Percentiles rank a stretch among this genome's conserved stretches.
Evolutionary conservation across 2,113 vertebrate genomes (phyloP).

Genomic region (Cromileptes altivelis): DNA sequence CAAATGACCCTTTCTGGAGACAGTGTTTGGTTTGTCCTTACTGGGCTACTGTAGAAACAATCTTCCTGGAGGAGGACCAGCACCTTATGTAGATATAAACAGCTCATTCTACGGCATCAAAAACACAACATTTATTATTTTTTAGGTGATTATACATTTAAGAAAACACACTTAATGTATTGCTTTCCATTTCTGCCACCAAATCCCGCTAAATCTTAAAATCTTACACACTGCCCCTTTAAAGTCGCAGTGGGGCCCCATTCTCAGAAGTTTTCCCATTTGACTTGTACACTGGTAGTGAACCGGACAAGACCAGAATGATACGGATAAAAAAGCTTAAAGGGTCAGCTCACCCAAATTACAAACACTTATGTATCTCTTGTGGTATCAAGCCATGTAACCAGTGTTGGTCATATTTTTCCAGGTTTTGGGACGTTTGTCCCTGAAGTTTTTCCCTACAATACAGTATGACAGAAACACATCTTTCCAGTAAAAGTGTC

Average conservation of each 20-base stretch:
- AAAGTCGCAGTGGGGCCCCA: too few species aligned
- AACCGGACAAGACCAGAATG: slow-evolving; percentile 13
- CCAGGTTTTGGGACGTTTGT: background rate
- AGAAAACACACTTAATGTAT: too few species aligned
- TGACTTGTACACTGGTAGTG: slow-evolving; percentile 21
- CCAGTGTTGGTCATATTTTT: background rate
- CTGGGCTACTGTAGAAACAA: too few species aligned
- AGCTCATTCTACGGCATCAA: too few species aligned
- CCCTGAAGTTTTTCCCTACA: background rate
- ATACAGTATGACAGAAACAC: background rate
- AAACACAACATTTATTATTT: too few species aligned
- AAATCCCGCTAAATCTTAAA: too few species aligned
- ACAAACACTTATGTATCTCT: background rate
- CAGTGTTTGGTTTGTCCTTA: too few species aligned
- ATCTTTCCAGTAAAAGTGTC: background rate
- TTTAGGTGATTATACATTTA: too few species aligned
- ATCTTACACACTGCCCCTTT: background rate
- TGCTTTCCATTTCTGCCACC: too few species aligned
- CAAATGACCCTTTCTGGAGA: fast-evolving
- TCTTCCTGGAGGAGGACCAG: too few species aligned
- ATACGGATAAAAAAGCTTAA: slow-evolving; percentile 10
- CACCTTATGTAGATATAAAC: too few species aligned
- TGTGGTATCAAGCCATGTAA: background rate
- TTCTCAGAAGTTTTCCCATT: slow-evolving; percentile 18
- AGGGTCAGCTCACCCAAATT: slow-evolving; percentile 17